These are phyloP conservation scores for Ornithorhynchus anatinus DNA, from an alignment of 2,113 vertebrate genomes.

Conservation along the genomic window DNA sequence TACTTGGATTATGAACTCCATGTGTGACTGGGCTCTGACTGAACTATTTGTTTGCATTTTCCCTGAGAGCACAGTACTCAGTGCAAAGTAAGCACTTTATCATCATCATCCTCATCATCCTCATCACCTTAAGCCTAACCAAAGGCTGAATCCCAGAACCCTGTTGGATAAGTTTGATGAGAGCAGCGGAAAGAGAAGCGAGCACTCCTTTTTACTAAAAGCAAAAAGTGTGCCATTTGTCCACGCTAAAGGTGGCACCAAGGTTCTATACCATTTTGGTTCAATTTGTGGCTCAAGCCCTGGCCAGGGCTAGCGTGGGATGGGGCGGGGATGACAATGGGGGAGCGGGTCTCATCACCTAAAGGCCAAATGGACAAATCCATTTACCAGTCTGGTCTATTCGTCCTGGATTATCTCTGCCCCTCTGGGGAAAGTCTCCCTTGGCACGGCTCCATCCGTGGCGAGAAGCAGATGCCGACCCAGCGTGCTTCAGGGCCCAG, in stretches of 20 bases:
- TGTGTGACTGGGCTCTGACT: no score
- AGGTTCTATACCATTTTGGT: neutral
- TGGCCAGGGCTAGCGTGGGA: neutral
- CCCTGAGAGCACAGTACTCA: no score
- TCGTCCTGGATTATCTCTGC: conserved; percentile 48
- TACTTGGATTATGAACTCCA: no score
- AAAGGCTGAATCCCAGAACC: neutral
- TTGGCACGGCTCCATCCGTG: neutral
- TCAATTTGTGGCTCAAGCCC: neutral
- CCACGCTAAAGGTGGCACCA: neutral
- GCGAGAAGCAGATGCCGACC: conserved; percentile 16
- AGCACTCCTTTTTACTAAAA: no score
- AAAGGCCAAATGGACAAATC: conserved; percentile 22
- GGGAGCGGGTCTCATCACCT: conserved; percentile 15
- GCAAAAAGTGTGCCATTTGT: no score
- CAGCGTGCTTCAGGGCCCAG: neutral
- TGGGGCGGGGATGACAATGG: no score
- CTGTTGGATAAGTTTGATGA: neutral
- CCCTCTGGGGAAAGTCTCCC: conserved; percentile 30
- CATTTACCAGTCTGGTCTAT: conserved; percentile 18
- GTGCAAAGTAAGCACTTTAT: no score
- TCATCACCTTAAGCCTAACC: no score
- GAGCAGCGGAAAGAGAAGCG: neutral
- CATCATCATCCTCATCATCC: no score
- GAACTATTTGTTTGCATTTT: no score